Percentiles rank a stretch among this genome's conserved stretches.
Evolutionary conservation across 37 sponge, comb jelly and placozoan species (phyloP).

Genomic region (Cliona cf. orientalis): DNA sequence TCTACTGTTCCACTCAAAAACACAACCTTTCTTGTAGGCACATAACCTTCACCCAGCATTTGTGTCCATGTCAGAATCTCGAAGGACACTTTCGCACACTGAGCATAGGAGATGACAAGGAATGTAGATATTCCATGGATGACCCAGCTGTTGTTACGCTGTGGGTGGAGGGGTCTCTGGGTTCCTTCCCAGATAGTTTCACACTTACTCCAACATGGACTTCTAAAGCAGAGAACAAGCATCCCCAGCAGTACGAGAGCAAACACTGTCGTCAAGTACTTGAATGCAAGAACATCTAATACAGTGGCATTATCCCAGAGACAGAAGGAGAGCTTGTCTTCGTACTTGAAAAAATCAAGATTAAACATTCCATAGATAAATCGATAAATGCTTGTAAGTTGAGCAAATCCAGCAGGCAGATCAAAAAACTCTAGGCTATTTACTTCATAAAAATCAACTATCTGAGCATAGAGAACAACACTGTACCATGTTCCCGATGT

Average conservation of each 20-base stretch:
- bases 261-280: slow-evolving; percentile 42
- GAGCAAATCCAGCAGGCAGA: neutral
- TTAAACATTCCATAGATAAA: slow-evolving; percentile 42
- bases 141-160: neutral
- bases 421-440: neutral
- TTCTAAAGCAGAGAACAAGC: neutral
- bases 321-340: slow-evolving; percentile 40
- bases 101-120: slow-evolving; percentile 38
- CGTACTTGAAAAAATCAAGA: slow-evolving; percentile 39
- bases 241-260: slow-evolving; percentile 13
- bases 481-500: slow-evolving; percentile 30
- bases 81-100: slow-evolving; percentile 43
- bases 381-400: slow-evolving; percentile 7
- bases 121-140: slow-evolving; percentile 37
- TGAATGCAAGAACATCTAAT: slow-evolving; percentile 38
- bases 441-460: slow-evolving; percentile 28
- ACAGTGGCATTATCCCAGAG: slow-evolving; percentile 26
- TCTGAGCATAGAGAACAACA: slow-evolving; percentile 46
- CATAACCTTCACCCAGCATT: neutral
- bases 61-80: neutral
- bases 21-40: neutral
- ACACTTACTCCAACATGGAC: neutral
- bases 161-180: neutral
- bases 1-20: slow-evolving; percentile 20
- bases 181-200: neutral